Percentiles rank a stretch among this genome's conserved stretches.
phyloP scores from a whole-genome alignment of 2,888 invertebrate species.

The Eupithecia exiguata region DNA sequence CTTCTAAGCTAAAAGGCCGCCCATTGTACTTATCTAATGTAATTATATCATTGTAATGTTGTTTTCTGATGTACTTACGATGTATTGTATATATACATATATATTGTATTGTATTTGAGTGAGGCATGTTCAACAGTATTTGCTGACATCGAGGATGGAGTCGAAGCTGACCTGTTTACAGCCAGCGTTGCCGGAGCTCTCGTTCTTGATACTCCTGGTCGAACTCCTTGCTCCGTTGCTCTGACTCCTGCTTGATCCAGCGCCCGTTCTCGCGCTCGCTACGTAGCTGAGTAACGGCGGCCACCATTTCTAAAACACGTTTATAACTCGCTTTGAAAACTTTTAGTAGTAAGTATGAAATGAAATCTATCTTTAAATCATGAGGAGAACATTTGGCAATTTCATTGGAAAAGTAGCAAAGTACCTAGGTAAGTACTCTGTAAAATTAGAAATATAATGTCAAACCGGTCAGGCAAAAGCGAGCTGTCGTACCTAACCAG shows the following conservation, averaged over 20 bases:
- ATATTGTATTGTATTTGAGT: too few species aligned
- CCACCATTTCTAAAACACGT: slow-evolving; percentile 61
- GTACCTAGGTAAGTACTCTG: too few species aligned
- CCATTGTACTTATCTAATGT: too few species aligned
- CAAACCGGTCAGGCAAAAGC: too few species aligned
- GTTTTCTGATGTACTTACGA: too few species aligned
- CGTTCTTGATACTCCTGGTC: slow-evolving; percentile 60
- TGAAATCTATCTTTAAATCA: not conserved
- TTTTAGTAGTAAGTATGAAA: too few species aligned
- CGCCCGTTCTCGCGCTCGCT: slow-evolving; percentile 54
- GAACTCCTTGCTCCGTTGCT: slow-evolving; percentile 59
- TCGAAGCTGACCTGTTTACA: slow-evolving; percentile 48
- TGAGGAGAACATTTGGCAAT: not conserved
- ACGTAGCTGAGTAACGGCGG: slow-evolving; percentile 53
- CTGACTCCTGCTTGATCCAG: slow-evolving; percentile 57
- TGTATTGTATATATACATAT: too few species aligned
- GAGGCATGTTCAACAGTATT: not conserved
- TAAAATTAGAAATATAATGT: too few species aligned
- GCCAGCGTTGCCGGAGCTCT: slow-evolving; percentile 61
- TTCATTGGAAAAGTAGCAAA: too few species aligned
- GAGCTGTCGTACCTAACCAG: too few species aligned
- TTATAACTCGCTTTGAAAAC: not conserved
- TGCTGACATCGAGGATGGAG: not conserved
- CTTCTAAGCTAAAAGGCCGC: too few species aligned
- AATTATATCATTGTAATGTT: too few species aligned